Percentiles rank a stretch among this genome's conserved stretches.
Conservation (phyloP, 2,888 invertebrate genomes). For the Andrena haemorrhoa region DNA sequence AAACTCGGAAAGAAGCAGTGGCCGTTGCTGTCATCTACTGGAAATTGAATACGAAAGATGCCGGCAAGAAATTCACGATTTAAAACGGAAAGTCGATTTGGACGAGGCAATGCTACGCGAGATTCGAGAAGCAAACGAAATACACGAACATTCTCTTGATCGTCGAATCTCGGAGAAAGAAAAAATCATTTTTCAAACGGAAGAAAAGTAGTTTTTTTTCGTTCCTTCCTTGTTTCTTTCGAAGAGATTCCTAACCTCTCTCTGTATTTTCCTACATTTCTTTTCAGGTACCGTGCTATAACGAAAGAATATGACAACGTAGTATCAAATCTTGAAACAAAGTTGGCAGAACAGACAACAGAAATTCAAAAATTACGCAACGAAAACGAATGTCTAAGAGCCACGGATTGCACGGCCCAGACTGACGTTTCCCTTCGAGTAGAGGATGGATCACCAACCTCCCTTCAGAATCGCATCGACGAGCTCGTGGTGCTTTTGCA, state of each 20-base stretch:
- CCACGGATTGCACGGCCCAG: neutral
- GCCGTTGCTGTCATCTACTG: conserved; percentile 14
- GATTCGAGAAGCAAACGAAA: conserved; percentile 66
- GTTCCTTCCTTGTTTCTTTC: neutral
- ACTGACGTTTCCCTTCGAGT: conserved; percentile 13
- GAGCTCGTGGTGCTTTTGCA: conserved; percentile 53
- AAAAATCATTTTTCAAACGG: conserved; percentile 10
- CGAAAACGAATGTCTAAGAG: conserved; percentile 5
- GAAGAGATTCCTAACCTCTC: conserved; percentile 6
- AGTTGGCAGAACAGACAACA: neutral
- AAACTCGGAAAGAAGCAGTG: neutral
- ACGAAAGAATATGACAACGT: conserved; percentile 42
- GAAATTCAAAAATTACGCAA: conserved; percentile 44
- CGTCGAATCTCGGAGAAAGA: conserved; percentile 23
- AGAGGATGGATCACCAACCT: conserved; percentile 16
- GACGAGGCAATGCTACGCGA: conserved; percentile 67
- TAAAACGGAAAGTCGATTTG: conserved; percentile 69
- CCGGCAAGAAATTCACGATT: conserved; percentile 70
- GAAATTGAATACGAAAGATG: conserved; percentile 65
- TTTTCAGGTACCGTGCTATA: conserved; percentile 31
- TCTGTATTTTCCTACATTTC: neutral
- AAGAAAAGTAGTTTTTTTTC: conserved; percentile 57
- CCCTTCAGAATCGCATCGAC: conserved; percentile 49
- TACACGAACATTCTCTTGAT: conserved; percentile 60
- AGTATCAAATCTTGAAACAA: conserved; percentile 37